These are phyloP conservation scores for Auanema sp. DNA, from an alignment of 2,888 invertebrate genomes.

Conservation along the genomic window DNA sequence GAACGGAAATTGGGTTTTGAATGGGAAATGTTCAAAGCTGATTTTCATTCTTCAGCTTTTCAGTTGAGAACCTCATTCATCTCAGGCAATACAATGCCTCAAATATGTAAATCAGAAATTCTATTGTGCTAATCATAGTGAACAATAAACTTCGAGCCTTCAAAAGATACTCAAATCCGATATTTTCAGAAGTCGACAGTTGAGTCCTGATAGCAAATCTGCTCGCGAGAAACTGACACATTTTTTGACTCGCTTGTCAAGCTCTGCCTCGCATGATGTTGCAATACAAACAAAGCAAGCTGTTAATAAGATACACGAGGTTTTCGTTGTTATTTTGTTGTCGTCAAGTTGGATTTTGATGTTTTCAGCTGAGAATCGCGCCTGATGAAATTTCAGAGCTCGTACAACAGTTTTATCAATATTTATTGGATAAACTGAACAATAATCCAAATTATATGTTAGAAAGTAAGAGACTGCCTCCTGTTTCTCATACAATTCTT, in stretches of 20 bases:
- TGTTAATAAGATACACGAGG: slow-evolving; percentile 65
- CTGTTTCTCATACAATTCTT: slow-evolving; percentile 6
- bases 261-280: slow-evolving; percentile 67
- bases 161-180: no score
- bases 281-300: slow-evolving; percentile 73
- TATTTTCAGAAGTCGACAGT: slow-evolving; percentile 26
- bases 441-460: slow-evolving; percentile 39
- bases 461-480: not conserved
- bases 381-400: slow-evolving; percentile 86
- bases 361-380: slow-evolving; percentile 27
- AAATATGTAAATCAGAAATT: no score
- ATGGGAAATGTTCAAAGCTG: no score
- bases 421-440: slow-evolving; percentile 76
- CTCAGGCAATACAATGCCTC: no score
- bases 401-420: slow-evolving; percentile 87
- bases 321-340: slow-evolving; percentile 45
- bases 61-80: no score
- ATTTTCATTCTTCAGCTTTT: no score
- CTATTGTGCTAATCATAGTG: no score
- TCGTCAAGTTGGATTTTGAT: not conserved
- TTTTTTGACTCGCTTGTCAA: slow-evolving; percentile 64
- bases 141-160: no score
- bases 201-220: slow-evolving; percentile 49
- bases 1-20: no score
- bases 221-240: slow-evolving; percentile 66